Conservation (phyloP, 2,888 invertebrate species). For the Stenichneumon culpator region DNA sequence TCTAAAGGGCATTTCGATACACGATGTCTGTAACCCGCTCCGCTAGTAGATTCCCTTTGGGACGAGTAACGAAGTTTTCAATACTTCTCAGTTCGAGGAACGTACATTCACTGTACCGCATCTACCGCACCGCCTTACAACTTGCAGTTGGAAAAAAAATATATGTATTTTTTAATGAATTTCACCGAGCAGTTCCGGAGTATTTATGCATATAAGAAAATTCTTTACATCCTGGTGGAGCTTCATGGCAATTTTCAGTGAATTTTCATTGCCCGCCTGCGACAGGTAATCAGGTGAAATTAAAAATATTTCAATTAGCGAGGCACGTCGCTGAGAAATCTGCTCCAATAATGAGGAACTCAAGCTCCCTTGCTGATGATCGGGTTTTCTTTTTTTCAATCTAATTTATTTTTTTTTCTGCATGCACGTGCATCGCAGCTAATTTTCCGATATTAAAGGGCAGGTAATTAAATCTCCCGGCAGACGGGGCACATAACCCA, state of each 20-base stretch:
- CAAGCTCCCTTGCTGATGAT: neutral
- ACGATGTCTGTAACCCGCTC: neutral
- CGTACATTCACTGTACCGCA: neutral
- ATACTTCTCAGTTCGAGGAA: neutral
- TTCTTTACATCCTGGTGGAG: neutral
- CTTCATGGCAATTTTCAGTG: neutral
- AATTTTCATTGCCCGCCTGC: neutral
- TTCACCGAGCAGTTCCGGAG: neutral
- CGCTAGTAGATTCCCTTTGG: neutral
- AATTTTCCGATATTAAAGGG: conserved; percentile 7
- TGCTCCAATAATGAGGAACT: neutral
- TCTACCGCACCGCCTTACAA: neutral
- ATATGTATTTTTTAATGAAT: neutral
- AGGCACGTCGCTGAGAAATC: conserved; percentile 1
- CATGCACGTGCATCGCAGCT: neutral
- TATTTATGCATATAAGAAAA: neutral
- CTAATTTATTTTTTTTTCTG: neutral
- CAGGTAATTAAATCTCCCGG: neutral
- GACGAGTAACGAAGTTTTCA: neutral
- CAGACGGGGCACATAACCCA: neutral
- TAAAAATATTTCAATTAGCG: conserved; percentile 7
- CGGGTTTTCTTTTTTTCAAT: conserved; percentile 2
- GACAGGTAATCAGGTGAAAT: conserved; percentile 1
- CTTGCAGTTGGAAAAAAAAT: neutral
- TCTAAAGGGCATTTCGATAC: neutral